phyloP scores from a whole-genome alignment of 1,140 invertebrate species.

The Pseudomyrmex gracilis region DNA sequence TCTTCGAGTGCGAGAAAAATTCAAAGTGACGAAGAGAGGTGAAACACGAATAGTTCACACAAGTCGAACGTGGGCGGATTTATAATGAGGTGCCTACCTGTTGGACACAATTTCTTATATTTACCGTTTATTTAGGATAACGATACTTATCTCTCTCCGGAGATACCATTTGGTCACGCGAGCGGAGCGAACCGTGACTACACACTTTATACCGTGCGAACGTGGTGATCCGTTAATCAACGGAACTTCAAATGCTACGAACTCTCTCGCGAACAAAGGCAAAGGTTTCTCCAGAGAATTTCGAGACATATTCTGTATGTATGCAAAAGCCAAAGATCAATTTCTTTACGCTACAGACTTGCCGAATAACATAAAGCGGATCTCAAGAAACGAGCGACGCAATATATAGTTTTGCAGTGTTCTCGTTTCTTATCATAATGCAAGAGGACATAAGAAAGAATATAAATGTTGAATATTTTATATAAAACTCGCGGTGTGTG shows the following conservation, averaged over 20 bases:
- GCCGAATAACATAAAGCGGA: background rate
- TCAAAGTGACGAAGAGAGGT: background rate
- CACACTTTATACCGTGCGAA: conserved; percentile 27
- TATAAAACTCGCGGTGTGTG: background rate
- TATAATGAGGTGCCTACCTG: conserved; percentile 56
- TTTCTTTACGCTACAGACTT: conserved; percentile 4
- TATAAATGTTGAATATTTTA: background rate
- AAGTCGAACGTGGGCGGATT: conserved; percentile 29
- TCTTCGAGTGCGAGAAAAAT: background rate
- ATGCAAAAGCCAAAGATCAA: conserved; percentile 38
- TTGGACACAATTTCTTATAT: conserved; percentile 60
- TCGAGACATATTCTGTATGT: background rate
- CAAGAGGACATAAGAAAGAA: background rate
- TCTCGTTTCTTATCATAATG: background rate
- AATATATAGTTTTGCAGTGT: background rate
- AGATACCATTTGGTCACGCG: conserved; percentile 25
- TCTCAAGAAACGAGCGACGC: background rate
- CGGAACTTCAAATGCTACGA: conserved; percentile 5
- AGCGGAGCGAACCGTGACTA: background rate
- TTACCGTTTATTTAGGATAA: conserved; percentile 18
- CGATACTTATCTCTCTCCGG: conserved; percentile 13
- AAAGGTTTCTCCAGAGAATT: conserved; percentile 17
- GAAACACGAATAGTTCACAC: background rate
- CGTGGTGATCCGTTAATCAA: conserved; percentile 19
- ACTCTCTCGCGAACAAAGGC: conserved; percentile 3